phyloP scores from a whole-genome alignment of 1,140 invertebrate genomes.

The Hylyphantes graminicola region DNA sequence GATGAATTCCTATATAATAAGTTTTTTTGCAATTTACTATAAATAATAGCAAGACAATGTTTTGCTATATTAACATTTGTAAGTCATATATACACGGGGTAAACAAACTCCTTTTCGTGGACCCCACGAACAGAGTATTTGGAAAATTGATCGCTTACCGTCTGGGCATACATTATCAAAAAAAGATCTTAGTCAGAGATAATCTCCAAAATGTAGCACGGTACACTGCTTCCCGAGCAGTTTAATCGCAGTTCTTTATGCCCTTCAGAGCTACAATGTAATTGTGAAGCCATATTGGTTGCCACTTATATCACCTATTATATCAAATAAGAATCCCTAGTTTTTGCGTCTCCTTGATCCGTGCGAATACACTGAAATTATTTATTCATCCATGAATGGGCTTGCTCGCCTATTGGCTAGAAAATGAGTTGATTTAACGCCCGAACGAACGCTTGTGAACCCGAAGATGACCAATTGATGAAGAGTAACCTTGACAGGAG shows the following conservation, averaged over 20 bases:
- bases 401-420: conserved; percentile 26
- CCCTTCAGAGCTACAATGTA: conserved; percentile 24
- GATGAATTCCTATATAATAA: no score
- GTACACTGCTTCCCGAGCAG: conserved; percentile 29
- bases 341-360: conserved; percentile 28
- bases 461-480: conserved; percentile 47
- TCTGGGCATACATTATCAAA: conserved; percentile 14
- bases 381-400: conserved; percentile 49
- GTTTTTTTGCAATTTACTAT: no score
- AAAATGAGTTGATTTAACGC: conserved; percentile 53
- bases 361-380: conserved; percentile 46
- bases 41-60: no score
- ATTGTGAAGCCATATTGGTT: conserved; percentile 32
- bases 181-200: conserved; percentile 30
- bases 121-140: conserved; percentile 10
- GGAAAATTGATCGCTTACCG: conserved; percentile 25
- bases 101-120: conserved; percentile 28
- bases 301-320: conserved; percentile 40
- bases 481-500: conserved; percentile 40
- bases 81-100: background rate
- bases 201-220: conserved; percentile 36
- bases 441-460: conserved; percentile 29
- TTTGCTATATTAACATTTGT: no score
- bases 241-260: conserved; percentile 18
- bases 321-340: conserved; percentile 48